phyloP scores from a whole-genome alignment of 2,888 invertebrate species.

The Lasioglossum vierecki region DNA sequence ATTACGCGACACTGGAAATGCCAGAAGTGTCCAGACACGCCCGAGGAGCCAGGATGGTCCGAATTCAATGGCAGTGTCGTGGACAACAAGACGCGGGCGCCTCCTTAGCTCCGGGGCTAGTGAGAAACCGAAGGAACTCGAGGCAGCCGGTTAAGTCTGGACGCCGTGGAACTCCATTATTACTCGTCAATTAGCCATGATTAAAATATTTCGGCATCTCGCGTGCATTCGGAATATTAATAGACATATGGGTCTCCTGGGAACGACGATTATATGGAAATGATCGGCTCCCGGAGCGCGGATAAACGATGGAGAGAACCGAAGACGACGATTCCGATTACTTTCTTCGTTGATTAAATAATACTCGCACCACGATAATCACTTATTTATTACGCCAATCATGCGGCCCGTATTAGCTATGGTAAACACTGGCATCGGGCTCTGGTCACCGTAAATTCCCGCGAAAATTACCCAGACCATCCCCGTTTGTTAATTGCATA shows the following conservation, averaged over 20 bases:
- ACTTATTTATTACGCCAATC: conserved; percentile 83
- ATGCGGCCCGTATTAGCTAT: conserved; percentile 79
- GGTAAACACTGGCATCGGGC: conserved; percentile 70
- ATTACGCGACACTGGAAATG: conserved; percentile 55
- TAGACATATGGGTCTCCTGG: conserved; percentile 75
- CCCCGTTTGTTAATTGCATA: conserved; percentile 76
- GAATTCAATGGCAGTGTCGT: conserved; percentile 60
- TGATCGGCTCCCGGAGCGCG: conserved; percentile 60
- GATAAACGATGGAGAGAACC: conserved; percentile 69
- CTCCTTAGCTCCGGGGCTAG: conserved; percentile 62
- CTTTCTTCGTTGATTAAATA: conserved; percentile 81
- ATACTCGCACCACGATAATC: conserved; percentile 79
- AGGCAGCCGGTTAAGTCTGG: conserved; percentile 68
- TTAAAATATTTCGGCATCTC: conserved; percentile 84
- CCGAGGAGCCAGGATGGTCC: conserved; percentile 50
- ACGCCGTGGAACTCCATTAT: conserved; percentile 82
- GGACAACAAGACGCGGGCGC: conserved; percentile 45
- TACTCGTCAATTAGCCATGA: conserved; percentile 84
- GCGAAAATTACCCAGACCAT: conserved; percentile 74
- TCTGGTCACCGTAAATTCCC: conserved; percentile 71
- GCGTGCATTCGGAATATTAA: conserved; percentile 83
- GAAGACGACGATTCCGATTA: conserved; percentile 61
- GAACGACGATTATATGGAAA: conserved; percentile 82
- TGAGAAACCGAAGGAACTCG: conserved; percentile 78
- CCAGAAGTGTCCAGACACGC: conserved; percentile 56